These are phyloP conservation scores for Heliconius eleuchia DNA, from an alignment of 1,140 invertebrate species.

Conservation along the genomic window DNA sequence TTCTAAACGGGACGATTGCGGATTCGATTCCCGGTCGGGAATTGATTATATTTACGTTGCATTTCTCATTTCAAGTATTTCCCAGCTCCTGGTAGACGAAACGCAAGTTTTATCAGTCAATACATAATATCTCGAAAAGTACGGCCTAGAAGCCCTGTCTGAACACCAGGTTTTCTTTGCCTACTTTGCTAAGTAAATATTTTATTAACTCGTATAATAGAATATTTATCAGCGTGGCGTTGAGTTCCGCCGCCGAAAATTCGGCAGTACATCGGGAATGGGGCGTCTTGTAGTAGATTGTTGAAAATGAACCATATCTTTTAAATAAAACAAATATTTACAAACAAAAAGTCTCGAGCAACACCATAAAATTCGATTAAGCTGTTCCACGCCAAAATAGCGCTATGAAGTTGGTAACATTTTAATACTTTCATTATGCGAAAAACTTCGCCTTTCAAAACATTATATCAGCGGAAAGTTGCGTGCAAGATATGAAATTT, in stretches of 20 bases:
- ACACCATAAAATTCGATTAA: slow-evolving; percentile 9
- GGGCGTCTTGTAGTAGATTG: neutral
- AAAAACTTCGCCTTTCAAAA: slow-evolving; percentile 11
- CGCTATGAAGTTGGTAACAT: slow-evolving; percentile 6
- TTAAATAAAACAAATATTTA: neutral
- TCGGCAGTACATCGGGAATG: neutral
- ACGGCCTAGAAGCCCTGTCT: too few species aligned
- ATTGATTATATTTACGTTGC: too few species aligned
- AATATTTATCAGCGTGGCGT: neutral
- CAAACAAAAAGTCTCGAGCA: neutral
- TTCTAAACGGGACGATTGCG: too few species aligned
- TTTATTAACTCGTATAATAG: too few species aligned
- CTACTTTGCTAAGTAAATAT: too few species aligned
- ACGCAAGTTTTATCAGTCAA: too few species aligned
- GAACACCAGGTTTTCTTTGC: too few species aligned
- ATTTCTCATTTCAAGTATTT: too few species aligned
- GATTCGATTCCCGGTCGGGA: too few species aligned
- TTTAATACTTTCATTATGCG: slow-evolving; percentile 36
- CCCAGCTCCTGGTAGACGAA: too few species aligned
- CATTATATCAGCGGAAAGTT: slow-evolving; percentile 37
- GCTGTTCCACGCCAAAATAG: neutral
- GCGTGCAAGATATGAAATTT: slow-evolving; percentile 36
- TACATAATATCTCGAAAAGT: too few species aligned
- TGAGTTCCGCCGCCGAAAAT: slow-evolving; percentile 20
- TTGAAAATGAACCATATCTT: too few species aligned